Evolutionary conservation across 2,113 vertebrate genomes (phyloP), one percentile per base, ranked within the genome.

Genomic region (Eubucco bourcierii): DNA sequence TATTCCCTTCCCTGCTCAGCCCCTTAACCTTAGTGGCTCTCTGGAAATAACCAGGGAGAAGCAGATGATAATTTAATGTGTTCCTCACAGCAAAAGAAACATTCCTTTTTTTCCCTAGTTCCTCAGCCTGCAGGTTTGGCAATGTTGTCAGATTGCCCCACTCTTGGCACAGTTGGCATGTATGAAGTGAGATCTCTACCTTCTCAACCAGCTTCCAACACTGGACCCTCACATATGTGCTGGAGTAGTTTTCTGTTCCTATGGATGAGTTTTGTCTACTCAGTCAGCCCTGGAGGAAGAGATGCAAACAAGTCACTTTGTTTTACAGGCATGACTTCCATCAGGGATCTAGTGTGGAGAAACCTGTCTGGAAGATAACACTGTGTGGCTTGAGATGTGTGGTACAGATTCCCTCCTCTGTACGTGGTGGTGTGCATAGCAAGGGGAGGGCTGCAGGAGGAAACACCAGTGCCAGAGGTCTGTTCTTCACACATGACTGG

Each of bases 301-400:
- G 50, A 79, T 73, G 81, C 65, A 94, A 92, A 37, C 34, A 93
- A 94, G 89, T 95, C 41, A 90, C 82, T 96, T 96, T 86, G 56
- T 67, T 97, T 95, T 91, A 94, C 58, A 88, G 85, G 85, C 82
- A 73, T 95, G 90, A 93, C 87, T 96, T 95, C 95, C 77, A 52
- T 95, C 79, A 84, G 74, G 60, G 64, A 37, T 92, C 81, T 89
- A 80, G 58, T 11, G 9, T 73, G 75, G 94, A 96, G 74, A 89
- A 94, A 95, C 93, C 87, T 96, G 95, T 94, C 96, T 78, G 88
- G 87, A 94, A 95, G 91, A 97, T 95, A 94, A 93, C 73, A 72
- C 34, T 24, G 52, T 80, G n/a, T 83, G 73, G 21, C 66, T 96
- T 96, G 93, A 97, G 82, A 91, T 97, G 88, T 80, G 52, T 74